Evolutionary conservation across 2,797 vertebrate species (phyloP).

Genomic region (Lutjanus campechanus): DNA sequence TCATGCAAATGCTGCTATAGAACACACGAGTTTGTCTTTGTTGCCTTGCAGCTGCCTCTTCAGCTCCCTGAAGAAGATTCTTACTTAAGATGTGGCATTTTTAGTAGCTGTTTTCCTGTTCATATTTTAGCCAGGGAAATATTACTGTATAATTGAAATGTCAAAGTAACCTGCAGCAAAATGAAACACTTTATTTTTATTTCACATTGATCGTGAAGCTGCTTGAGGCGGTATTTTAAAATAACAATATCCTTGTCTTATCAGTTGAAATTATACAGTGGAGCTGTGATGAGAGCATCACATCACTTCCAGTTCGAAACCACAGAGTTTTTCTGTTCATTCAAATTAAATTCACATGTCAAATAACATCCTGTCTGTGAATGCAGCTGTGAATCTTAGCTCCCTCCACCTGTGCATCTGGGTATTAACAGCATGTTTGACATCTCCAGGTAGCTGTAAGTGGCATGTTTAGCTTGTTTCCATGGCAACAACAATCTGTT

Average conservation of each 20-base stretch:
- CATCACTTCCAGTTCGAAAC: conserved; percentile 8
- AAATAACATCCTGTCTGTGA: conserved; percentile 4
- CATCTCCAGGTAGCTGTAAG: conserved; percentile 9
- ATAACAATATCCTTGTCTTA: conserved; percentile 27
- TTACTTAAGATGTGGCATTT: conserved; percentile 24
- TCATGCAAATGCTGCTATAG: conserved; percentile 38
- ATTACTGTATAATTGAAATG: conserved; percentile 30
- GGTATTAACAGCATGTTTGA: conserved; percentile 14
- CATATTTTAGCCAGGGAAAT: conserved; percentile 27
- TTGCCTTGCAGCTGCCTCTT: conserved; percentile 69
- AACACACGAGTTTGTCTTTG: conserved; percentile 55
- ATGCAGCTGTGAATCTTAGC: background rate
- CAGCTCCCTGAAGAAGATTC: conserved; percentile 30
- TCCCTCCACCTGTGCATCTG: conserved; percentile 4
- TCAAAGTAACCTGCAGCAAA: conserved; percentile 34
- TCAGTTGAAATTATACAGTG: conserved; percentile 12
- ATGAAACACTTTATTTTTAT: conserved; percentile 18
- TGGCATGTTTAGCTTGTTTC: conserved; percentile 9
- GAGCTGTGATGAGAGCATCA: conserved; percentile 8
- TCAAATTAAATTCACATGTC: conserved; percentile 18
- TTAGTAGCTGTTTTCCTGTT: conserved; percentile 3
- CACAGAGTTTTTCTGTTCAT: background rate
- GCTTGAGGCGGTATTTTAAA: conserved; percentile 43
- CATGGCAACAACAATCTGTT: conserved; percentile 23
- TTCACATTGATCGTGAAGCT: conserved; percentile 25